Evolutionary conservation across 2,888 invertebrate genomes (phyloP), one percentile per base, ranked within the genome.

Genomic region (Hemistola chrysoprasaria): DNA sequence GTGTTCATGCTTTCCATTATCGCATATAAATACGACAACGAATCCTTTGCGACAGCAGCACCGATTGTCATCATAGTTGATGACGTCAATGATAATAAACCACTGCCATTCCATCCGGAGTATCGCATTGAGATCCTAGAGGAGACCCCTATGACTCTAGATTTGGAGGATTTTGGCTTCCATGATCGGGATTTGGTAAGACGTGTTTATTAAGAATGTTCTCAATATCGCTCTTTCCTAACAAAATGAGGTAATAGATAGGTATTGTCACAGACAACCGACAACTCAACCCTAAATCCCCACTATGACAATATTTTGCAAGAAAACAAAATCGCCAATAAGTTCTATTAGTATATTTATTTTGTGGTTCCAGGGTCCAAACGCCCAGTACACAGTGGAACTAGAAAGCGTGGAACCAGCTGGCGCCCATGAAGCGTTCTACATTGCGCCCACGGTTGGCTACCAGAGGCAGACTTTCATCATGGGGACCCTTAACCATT

Each of bases 11-110:
- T 91, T 7, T 61, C 74, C 1, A 78, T 90, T 6, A 66, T 83
- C 25, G 91, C 91, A 0, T 90, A 81, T 55, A 91, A 91, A 53
- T 61, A 57, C 11, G 74, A 76, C 40, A 76, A 78, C 45, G 61
- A 59, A 10, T 57, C 70, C 0, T 84, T 77, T 49, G 62, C 61
- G 5, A 81, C 80, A 0, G 51, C 54, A 1, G 65, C 76, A 6
- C 52, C 64, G 0, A 73, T 90, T 0, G 82, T 84, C 7, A 80
- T 91, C 32, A 89, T 90, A 39, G 80, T 90, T 1, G 76, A 90
- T 30, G 90, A 90, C 49, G 78, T 93, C 16, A 95, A 95, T 65
- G 93, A 95, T 65, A 91, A 94, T 60, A 62, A 59, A 7, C 95
- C 95, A 0, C 57, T 62, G 52, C 90, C 92, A 0, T 58, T 79